phyloP scores from a whole-genome alignment of 1,140 invertebrate genomes.

The Pseudobourletiella spinata region DNA sequence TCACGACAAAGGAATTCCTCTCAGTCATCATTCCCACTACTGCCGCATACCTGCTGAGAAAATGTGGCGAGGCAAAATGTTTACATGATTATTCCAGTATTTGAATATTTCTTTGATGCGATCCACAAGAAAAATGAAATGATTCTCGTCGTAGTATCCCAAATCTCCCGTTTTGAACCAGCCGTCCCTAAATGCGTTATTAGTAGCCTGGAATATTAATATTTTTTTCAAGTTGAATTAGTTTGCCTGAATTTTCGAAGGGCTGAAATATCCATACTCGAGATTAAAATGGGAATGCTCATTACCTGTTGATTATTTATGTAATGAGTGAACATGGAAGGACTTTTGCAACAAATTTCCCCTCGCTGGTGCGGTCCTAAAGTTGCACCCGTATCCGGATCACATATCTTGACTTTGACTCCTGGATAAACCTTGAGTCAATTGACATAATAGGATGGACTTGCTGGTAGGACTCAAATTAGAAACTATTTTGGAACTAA shows the following conservation, averaged over 20 bases:
- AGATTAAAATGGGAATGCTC: constrained; percentile 15
- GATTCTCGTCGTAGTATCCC: constrained; percentile 37
- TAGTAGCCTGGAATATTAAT: constrained; percentile 12
- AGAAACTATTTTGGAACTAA: background rate
- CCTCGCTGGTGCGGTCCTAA: constrained; percentile 16
- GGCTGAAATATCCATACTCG: background rate
- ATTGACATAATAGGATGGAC: background rate
- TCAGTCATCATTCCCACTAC: background rate
- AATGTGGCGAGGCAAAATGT: background rate
- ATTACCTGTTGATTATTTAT: constrained; percentile 24
- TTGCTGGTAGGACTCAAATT: background rate
- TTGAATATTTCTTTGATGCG: constrained; percentile 40
- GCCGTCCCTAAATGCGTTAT: constrained; percentile 31
- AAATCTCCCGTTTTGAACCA: constrained; percentile 40
- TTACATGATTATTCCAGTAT: constrained; percentile 28
- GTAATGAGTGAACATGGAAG: constrained; percentile 10
- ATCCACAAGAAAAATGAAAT: constrained; percentile 37
- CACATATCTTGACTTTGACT: constrained; percentile 7
- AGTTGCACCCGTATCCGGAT: constrained; percentile 2
- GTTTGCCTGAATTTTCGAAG: background rate
- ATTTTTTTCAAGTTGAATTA: background rate
- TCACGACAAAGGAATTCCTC: background rate
- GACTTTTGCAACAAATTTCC: constrained; percentile 16
- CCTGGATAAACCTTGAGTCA: constrained; percentile 1
- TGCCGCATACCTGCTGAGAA: background rate